A percentile compares a stretch with the other conserved stretches of the same genome.
Evolutionary conservation across 2,888 invertebrate genomes (phyloP).

Genomic region (Chrysodeixis includens): DNA sequence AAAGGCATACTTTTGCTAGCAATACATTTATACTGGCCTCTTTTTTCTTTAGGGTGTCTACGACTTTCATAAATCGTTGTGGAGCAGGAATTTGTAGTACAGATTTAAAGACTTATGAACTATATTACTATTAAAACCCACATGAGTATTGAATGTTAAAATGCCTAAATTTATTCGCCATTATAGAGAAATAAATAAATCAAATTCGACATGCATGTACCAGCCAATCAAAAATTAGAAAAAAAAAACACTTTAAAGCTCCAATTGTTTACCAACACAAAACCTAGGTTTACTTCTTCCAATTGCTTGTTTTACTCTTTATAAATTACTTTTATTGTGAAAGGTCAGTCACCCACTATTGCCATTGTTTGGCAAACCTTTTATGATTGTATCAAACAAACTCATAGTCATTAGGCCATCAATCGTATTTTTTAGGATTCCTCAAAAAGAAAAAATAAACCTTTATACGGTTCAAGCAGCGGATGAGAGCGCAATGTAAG

Average conservation of each 20-base stretch:
- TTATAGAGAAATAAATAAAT: too few relatives aligned
- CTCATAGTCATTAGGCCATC: neutral
- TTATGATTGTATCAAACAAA: constrained; percentile 1
- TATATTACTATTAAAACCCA: too few relatives aligned
- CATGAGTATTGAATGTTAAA: too few relatives aligned
- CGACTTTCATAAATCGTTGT: too few relatives aligned
- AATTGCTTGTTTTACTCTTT: neutral
- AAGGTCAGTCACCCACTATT: neutral
- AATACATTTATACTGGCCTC: neutral
- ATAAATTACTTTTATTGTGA: neutral
- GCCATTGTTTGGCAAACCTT: neutral
- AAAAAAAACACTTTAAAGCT: neutral
- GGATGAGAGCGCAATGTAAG: too few relatives aligned
- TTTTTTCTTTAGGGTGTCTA: neutral
- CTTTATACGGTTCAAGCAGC: too few relatives aligned
- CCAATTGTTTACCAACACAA: neutral
- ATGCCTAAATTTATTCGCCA: too few relatives aligned
- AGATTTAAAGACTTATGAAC: too few relatives aligned
- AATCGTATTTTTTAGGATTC: too few relatives aligned
- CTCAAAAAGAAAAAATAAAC: too few relatives aligned
- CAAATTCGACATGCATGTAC: too few relatives aligned
- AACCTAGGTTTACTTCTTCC: neutral
- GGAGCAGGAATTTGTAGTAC: too few relatives aligned
- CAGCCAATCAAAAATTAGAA: neutral
- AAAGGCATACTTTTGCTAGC: neutral